Base-by-base conservation (phyloP, 1,140 invertebrate genomes). In the Drosophila suzukii region DNA sequence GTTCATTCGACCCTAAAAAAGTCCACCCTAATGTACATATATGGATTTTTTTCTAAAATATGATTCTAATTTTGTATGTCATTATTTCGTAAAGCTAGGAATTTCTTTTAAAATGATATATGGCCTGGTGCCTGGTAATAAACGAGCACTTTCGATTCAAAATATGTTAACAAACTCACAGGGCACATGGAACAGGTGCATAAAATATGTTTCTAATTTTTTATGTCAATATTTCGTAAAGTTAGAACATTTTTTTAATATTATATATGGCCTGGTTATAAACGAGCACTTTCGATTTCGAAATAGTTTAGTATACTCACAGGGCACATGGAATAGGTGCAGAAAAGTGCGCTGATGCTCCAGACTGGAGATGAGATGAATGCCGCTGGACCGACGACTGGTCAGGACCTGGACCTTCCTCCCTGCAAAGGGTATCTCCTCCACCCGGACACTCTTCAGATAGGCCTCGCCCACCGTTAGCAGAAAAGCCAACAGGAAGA, bases 151-250 rank as follows among this genome's bases (percentile, higher is more conserved):
- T 15, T 15, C n/a, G 1, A 13, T 47, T 1, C 3, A 2, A 47
- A 12, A 49, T 17, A 3, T 3, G 4, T 0, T 13, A 8, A 15
- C 7, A 12, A 39, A 88, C 84, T 68, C 65, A 92, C 91, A 92
- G 4, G 91, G 91, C 59, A 92, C 86, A 63, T 91, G 86, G 10
- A 92, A 92, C 0, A 92, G 54, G 49, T 92, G 85, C 4, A 92
- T 20, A 20, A 20, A 20, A 20, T 20, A 20, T 20, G 20, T 20
- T 2, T 20, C 20, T 20, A 20, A 20, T 20, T 20, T 20, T 20
- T 20, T 20, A 20, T 0, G 20, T 20, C 20, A 20, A 1, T 20
- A 20, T 20, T 20, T 20, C 20, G 20, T 20, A 20, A 0, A 20
- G 20, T 20, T 20, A 20, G 20, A 2, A 20, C 0, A 20, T 20